Percentiles rank a stretch among this genome's conserved stretches.
Evolutionary conservation across 1,140 invertebrate species (phyloP).

Genomic region (Zaprionus camerounensis): DNA sequence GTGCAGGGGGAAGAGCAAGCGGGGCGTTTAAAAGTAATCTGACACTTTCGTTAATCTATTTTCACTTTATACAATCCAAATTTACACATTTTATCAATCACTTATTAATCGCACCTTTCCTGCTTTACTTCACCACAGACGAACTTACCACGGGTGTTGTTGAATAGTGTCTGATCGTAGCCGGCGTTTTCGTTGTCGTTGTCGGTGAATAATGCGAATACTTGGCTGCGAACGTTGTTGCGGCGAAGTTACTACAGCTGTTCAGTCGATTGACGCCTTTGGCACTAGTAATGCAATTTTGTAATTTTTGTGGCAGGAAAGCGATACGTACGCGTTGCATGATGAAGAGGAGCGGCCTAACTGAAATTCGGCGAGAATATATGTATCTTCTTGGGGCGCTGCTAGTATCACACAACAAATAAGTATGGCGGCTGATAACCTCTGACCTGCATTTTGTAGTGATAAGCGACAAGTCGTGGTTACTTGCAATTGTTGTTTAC

Average conservation of each 20-base stretch:
- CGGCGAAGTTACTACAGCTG: conserved; percentile 30
- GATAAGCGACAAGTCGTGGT: conserved; percentile 28
- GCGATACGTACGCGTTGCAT: conserved; percentile 21
- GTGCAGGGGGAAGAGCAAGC: neutral
- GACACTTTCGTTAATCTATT: neutral
- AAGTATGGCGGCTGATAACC: conserved; percentile 25
- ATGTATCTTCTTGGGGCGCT: conserved; percentile 22
- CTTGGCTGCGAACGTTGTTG: conserved; percentile 10
- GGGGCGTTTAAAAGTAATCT: neutral
- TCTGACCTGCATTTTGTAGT: conserved; percentile 43
- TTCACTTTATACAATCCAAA: neutral
- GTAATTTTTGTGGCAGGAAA: neutral
- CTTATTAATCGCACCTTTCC: neutral
- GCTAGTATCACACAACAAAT: conserved; percentile 6
- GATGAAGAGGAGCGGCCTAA: neutral
- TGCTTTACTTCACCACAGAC: neutral
- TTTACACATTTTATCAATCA: neutral
- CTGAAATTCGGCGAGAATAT: conserved; percentile 24
- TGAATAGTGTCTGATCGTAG: conserved; percentile 35
- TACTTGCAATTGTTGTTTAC: conserved; percentile 22
- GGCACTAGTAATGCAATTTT: neutral
- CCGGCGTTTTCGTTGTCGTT: neutral
- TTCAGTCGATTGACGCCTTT: neutral
- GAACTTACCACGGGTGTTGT: conserved; percentile 32
- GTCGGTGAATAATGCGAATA: conserved; percentile 26